phyloP scores from a whole-genome alignment of 2,888 invertebrate species.

The Odontothrips loti region DNA sequence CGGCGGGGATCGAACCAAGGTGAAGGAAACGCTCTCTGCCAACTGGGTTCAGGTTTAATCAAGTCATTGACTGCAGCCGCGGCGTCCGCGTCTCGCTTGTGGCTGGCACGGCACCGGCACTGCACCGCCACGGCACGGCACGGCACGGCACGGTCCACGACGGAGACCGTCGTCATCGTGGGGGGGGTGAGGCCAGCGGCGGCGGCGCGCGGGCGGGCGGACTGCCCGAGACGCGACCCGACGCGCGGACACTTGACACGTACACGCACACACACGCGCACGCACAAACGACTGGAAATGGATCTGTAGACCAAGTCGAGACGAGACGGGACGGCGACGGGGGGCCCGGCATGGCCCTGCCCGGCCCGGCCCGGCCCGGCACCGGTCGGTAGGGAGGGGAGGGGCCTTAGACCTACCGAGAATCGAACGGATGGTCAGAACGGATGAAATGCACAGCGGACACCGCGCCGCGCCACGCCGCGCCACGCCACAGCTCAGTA shows the following conservation, averaged over 20 bases:
- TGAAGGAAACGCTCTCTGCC: not conserved
- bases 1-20: not conserved
- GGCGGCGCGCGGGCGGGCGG: not conserved
- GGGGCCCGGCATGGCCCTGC: not conserved
- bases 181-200: not conserved
- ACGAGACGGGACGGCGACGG: not conserved
- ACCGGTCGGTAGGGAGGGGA: not conserved
- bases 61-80: constrained; percentile 2
- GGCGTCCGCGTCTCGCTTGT: not conserved
- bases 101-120: not conserved
- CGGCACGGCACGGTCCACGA: too few relatives aligned
- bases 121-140: not conserved
- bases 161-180: too few relatives aligned
- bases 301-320: constrained; percentile 2
- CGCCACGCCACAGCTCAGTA: too few relatives aligned
- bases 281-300: not conserved
- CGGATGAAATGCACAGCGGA: too few relatives aligned
- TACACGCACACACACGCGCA: not conserved
- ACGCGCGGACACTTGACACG: too few relatives aligned
- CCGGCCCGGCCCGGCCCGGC: not conserved
- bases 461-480: too few relatives aligned
- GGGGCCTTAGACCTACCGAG: too few relatives aligned
- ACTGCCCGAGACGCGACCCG: too few relatives aligned
- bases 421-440: too few relatives aligned
- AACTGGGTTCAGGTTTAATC: constrained; percentile 8